Percentiles rank a stretch among this genome's conserved stretches.
Evolutionary conservation across 2,797 vertebrate genomes (phyloP).

Genomic region (Gymnoscopelus braueri): DNA sequence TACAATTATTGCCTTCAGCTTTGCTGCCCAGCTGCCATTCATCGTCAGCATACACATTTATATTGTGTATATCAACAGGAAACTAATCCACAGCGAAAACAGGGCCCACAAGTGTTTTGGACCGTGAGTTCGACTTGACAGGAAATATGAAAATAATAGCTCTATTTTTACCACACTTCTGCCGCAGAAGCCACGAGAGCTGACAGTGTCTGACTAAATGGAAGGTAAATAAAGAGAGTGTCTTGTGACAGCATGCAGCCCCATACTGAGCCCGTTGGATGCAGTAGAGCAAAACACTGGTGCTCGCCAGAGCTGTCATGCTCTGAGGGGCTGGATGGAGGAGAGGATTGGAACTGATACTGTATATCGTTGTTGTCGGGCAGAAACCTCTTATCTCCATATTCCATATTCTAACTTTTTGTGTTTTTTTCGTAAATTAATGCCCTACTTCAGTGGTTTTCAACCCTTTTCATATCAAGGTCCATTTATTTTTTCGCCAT

Average conservation of each 20-base stretch:
- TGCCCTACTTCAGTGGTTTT: too few species aligned
- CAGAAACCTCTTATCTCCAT: too few species aligned
- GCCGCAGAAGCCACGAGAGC: constrained; percentile 38
- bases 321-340: too few species aligned
- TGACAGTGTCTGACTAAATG: constrained; percentile 35
- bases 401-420: too few species aligned
- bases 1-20: constrained; percentile 58
- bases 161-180: constrained; percentile 37
- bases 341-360: too few species aligned
- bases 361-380: too few species aligned
- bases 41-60: constrained; percentile 34
- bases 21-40: constrained; percentile 26
- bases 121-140: constrained; percentile 41
- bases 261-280: constrained; percentile 13
- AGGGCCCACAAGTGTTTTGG: constrained; percentile 27
- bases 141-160: constrained; percentile 45
- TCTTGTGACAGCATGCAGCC: constrained; percentile 17
- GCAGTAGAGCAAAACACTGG: not conserved
- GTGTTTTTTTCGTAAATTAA: too few species aligned
- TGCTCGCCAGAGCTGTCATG: too few species aligned
- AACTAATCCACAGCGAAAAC: constrained; percentile 33
- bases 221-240: constrained; percentile 39
- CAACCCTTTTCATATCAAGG: too few species aligned
- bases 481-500: too few species aligned
- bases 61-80: constrained; percentile 47